Evolutionary conservation across 2,113 vertebrate genomes (phyloP), one percentile per base, ranked within the genome.

Genomic region (Urocynchramus pylzowi): DNA sequence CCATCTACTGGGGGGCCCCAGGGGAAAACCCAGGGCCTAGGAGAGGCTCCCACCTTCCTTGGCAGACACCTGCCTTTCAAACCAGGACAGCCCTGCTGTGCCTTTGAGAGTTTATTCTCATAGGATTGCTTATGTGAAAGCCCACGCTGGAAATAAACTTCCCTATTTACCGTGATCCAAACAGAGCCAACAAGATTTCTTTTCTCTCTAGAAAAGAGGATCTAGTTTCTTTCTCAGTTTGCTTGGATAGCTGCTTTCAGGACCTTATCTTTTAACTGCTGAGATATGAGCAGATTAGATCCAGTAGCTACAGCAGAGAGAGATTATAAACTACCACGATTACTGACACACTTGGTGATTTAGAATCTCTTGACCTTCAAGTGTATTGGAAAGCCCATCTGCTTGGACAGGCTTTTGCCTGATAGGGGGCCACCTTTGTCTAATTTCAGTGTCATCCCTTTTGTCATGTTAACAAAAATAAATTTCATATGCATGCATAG

Each of bases 361-460:
- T 73, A 44, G 53, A 76, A 57, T 84, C 49, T 61, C 44, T 71
- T 95, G 84, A 95, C 95, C 89, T 95, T 95, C 77, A 89, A 42
- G 77, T 44, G 28, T 78, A 11, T 60, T 92, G 87, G 64, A 44
- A 84, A 91, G 52, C 24, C 91, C 87, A 95, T 91, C 94, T 95
- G 91, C 64, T 60, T 78, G 80, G 84, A 91, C 84, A 95, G 94
- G 73, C 89, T 87, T 95, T 79, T 68, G 65, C 94, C 37, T 92
- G 47, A 79, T 37, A 60, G 81, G 93, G 60, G n/a, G 78, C 33
- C 74, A 42, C 35, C 87, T 91, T 84, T 84, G 45, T 57, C 67
- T 91, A 61, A 84, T 87, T 89, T 64, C 33, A 49, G 57, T 64
- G 69, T 71, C 69, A 89, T 67, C 41, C 21, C 41, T 91, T 93